Base-by-base conservation (phyloP, 2,113 vertebrate species). In the Albula goreensis region DNA sequence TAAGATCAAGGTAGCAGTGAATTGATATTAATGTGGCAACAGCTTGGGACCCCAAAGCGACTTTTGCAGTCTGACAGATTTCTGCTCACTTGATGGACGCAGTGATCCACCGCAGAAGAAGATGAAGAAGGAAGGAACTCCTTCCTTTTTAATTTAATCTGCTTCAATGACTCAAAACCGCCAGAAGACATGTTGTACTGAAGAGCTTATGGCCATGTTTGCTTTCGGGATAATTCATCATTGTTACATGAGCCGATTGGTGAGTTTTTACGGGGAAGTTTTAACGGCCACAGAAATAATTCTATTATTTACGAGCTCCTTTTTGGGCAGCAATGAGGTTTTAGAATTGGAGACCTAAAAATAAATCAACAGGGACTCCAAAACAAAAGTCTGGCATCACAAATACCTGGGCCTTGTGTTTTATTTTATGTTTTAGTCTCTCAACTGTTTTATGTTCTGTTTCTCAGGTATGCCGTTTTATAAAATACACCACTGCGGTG, bases 11-110 rank as follows among this genome's bases (percentile, higher is more conserved):
- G 81, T 57, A 17, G 31, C 11, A 4, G 22, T 60, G 41, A 60
- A 83, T 60, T 60, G 81, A 60, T 83, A 83, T 83, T 63, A 63
- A 83, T 60, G 22, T 74, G n/a, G 5, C 70, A 31, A 74, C n/a
- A 25, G 9, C 19, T 19, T 4, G 60, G 60, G 3, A 2, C 0
- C 22, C 60, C 11, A 66, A 15, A 66, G 60, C 9, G n/a, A 74
- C 7, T 74, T 31, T 10, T 2, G 2, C 3, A 25, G 70, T 74
- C n/a, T 74, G 70, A n/a, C n/a, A 25, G 70, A 25, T n/a, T 31
- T 74, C n/a, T 22, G 22, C 31, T 74, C 70, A 3, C 5, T 31
- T 25, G 60, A 66, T 9, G 22, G 70, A 74, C 31, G 22, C 25
- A 25, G n/a, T 31, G 70, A 74, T 31, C 70, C 70, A 74, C 70